Evolutionary conservation across 2,113 vertebrate species (phyloP).

Genomic region (Lycaon pictus): DNA sequence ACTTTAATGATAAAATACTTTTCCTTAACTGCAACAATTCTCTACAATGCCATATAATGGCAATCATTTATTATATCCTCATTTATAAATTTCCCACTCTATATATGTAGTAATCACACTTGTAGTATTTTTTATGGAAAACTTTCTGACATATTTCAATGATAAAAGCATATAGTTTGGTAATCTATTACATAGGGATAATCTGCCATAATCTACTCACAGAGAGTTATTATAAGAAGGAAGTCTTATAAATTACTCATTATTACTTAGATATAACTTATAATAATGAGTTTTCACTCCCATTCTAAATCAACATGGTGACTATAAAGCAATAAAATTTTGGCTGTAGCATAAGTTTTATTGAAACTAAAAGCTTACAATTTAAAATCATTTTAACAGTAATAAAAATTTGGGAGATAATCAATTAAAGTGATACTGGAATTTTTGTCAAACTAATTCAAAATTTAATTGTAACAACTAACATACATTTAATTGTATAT

Average conservation of each 20-base stretch:
- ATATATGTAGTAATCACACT: slow-evolving; percentile 8
- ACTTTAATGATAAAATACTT: neutral
- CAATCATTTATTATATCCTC: neutral
- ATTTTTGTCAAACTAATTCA: slow-evolving; percentile 33
- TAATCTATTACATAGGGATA: neutral
- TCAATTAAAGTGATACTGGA: neutral
- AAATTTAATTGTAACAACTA: slow-evolving; percentile 38
- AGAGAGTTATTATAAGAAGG: neutral
- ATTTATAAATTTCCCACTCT: neutral
- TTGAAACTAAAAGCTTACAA: slow-evolving; percentile 14
- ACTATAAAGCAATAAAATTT: slow-evolving; percentile 25
- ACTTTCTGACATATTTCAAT: slow-evolving; percentile 14
- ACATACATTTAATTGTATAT: neutral
- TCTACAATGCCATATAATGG: neutral
- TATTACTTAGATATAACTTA: neutral
- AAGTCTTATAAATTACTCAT: neutral
- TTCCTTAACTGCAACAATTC: neutral
- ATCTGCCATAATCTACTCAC: neutral
- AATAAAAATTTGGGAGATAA: slow-evolving; percentile 25
- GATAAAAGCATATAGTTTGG: neutral
- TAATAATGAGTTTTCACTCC: neutral
- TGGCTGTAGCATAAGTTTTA: neutral
- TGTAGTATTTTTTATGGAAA: neutral
- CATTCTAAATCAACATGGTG: slow-evolving; percentile 17
- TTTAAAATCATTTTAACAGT: slow-evolving; percentile 21